Evolutionary conservation across 1,140 invertebrate species (phyloP), one percentile per base, ranked within the genome.

Genomic region (Drosophila elegans): DNA sequence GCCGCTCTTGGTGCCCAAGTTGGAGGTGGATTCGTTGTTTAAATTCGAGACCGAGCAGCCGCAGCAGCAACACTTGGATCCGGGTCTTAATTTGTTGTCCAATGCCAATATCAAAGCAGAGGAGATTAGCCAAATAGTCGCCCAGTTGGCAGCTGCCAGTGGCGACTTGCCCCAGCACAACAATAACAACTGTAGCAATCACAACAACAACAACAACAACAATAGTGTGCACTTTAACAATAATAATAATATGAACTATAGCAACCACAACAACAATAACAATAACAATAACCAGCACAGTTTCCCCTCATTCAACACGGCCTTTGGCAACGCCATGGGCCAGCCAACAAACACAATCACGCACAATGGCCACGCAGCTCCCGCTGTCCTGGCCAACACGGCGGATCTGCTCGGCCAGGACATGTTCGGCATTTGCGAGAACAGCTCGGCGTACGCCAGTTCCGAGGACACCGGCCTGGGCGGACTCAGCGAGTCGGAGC

Each of bases 391-490:
- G 49, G 68, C 54, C 45, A 90, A 83, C 32, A 90, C 91, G 1
- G 73, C 89, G 16, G 84, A 80, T 55, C 42, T 91, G 41, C 54
- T 92, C 5, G 76, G 79, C 4, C 91, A 91, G 49, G 90, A 92
- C 41, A 83, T 92, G 69, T 72, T 92, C 34, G 90, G 82, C 3
- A 84, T 93, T 29, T 94, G 93, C 84, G 94, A 94, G 46, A 94
- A 94, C 73, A 94, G 94, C 34, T 94, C 94, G 4, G 92, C 93
- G 4, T 94, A 94, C 72, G 94, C 94, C 59, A 94, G 94, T 85
- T 94, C 94, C 5, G 94, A 94, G 60, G 94, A 94, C 64, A 93
- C 94, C 4, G 93, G 92, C 1, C 85, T 94, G 48, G 94, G 94
- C 3, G 93, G 92, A 11, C 91, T 94, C 12, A 94, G 94, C 74